Evolutionary conservation across 2,888 invertebrate species (phyloP), one percentile per base, ranked within the genome.

Genomic region (Kuschelorhynchus macadamiae): DNA sequence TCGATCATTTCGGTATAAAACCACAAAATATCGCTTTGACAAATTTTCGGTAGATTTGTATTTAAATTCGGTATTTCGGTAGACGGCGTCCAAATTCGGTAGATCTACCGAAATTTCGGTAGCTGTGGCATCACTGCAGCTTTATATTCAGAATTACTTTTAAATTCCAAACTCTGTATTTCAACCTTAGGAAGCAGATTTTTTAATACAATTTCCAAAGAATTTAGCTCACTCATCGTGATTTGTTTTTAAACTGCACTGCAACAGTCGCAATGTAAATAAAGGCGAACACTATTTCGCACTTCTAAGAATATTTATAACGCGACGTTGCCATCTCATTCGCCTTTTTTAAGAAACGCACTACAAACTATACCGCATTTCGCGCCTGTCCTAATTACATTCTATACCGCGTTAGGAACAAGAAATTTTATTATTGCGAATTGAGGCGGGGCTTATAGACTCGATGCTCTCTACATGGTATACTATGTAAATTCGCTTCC

Each of bases 101-200:
- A n/a, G n/a, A n/a, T n/a, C n/a, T n/a, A n/a, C n/a, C n/a, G n/a
- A n/a, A n/a, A n/a, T n/a, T n/a, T n/a, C n/a, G n/a, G n/a, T n/a
- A n/a, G n/a, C n/a, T n/a, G n/a, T n/a, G n/a, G n/a, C n/a, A n/a
- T n/a, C n/a, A n/a, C n/a, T n/a, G n/a, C n/a, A n/a, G n/a, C n/a
- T 36, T 53, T 53, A 36, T 53, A 36, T 36, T 33, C 53, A 9
- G 39, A 17, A 44, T 12, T 36, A 53, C 53, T 59, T 59, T 59
- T 59, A 47, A 59, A 47, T 59, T 59, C 59, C 18, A 59, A 49
- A 30, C 33, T 59, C 42, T 44, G 47, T 30, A 52, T 30, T 59
- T 32, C 47, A 55, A 59, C 59, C 49, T 49, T 12, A 25, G 25
- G 25, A 5, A 5, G 25, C 7, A 25, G 4, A 7, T 25, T 25